Percentiles rank a stretch among this genome's conserved stretches.
Evolutionary conservation across 2,797 vertebrate genomes (phyloP).

Genomic region (Morus bassanus): DNA sequence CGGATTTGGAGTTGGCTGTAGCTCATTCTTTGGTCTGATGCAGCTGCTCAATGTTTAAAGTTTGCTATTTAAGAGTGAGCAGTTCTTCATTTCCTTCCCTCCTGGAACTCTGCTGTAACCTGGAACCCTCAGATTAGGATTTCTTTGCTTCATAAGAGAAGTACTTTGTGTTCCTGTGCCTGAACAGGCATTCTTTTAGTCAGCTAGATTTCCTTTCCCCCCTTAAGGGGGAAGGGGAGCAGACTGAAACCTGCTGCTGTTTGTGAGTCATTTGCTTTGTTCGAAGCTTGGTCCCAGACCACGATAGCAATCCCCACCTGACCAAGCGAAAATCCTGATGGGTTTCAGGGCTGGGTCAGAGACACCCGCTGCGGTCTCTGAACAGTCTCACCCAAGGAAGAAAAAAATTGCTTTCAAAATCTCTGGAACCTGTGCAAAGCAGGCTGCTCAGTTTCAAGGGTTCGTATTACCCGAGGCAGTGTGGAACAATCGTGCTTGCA

Average conservation of each 20-base stretch:
- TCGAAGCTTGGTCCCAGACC: neutral
- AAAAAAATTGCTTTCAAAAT: neutral
- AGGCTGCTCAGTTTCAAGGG: neutral
- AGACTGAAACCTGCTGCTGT: neutral
- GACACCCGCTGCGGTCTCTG: neutral
- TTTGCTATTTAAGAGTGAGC: neutral
- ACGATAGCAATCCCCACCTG: neutral
- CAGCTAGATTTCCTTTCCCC: neutral
- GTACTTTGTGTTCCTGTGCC: neutral
- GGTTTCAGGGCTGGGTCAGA: neutral
- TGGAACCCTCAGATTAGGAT: neutral
- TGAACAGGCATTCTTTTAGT: neutral
- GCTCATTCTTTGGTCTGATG: neutral
- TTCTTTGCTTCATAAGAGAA: neutral
- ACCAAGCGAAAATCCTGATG: neutral
- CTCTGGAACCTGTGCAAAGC: neutral
- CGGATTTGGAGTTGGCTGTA: neutral
- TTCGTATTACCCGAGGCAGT: neutral
- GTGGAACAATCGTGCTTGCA: neutral
- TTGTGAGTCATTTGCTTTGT: neutral
- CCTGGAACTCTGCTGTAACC: neutral
- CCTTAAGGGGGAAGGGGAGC: neutral
- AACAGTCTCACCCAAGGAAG: neutral
- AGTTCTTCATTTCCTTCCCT: neutral
- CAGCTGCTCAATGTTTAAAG: neutral